These are phyloP conservation scores for Belonocnema kinseyi DNA, from an alignment of 1,140 invertebrate species.

Conservation along the genomic window DNA sequence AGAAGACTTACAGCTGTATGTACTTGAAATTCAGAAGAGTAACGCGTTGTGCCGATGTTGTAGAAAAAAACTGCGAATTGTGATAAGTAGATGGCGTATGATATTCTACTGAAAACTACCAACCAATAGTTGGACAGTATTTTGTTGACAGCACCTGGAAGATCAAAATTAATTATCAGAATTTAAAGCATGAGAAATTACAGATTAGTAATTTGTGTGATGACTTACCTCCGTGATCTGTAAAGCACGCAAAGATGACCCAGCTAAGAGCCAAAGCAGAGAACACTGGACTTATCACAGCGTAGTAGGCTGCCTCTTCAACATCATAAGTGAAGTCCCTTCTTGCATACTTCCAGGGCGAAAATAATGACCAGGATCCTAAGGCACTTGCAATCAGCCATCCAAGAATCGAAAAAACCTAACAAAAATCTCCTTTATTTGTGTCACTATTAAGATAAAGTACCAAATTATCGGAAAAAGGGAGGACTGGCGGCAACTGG, in stretches of 20 bases:
- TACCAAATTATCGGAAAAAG: too few relatives aligned
- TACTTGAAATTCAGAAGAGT: constrained; percentile 76
- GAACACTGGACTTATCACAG: constrained; percentile 80
- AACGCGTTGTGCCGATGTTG: constrained; percentile 77
- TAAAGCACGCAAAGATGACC: constrained; percentile 80
- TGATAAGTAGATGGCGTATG: constrained; percentile 85
- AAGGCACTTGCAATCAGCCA: constrained; percentile 76
- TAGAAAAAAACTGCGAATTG: constrained; percentile 83
- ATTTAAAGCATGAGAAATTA: constrained; percentile 29
- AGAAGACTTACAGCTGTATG: constrained; percentile 73
- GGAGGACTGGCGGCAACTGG: too few relatives aligned
- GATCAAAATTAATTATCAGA: constrained; percentile 32
- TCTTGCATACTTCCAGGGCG: constrained; percentile 77
- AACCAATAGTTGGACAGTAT: constrained; percentile 82
- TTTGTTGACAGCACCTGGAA: constrained; percentile 79
- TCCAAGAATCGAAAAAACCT: constrained; percentile 76
- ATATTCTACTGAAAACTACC: constrained; percentile 82
- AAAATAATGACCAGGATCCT: constrained; percentile 78
- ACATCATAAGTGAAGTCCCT: constrained; percentile 79
- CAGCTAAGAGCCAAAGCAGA: constrained; percentile 79
- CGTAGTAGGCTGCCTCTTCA: constrained; percentile 80
- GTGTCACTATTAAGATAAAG: too few relatives aligned
- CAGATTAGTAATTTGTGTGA: constrained; percentile 1
- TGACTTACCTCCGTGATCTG: constrained; percentile 76
- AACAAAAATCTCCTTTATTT: constrained; percentile 40